A percentile compares a stretch with the other conserved stretches of the same genome.
These are phyloP conservation scores for Amitus sp. DNA, from an alignment of 2,888 invertebrate species.

Conservation along the genomic window DNA sequence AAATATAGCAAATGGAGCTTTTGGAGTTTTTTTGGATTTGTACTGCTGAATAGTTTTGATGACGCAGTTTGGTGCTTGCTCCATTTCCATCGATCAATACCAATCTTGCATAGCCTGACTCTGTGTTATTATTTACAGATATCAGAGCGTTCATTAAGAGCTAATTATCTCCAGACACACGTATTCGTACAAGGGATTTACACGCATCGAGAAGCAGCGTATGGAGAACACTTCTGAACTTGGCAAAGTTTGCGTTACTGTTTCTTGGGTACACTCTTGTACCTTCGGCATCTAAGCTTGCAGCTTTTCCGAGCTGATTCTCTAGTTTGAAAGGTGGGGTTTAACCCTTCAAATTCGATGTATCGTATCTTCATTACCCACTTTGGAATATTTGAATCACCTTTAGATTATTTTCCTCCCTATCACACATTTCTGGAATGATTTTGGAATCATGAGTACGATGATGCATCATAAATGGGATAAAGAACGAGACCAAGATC, in stretches of 20 bases:
- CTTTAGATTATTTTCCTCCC: too few species aligned
- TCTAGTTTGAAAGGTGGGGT: slow-evolving; percentile 11
- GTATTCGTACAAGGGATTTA: slow-evolving; percentile 51
- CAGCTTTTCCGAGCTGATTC: background rate
- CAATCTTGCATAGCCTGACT: background rate
- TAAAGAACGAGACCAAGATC: slow-evolving; percentile 1
- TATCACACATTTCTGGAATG: too few species aligned
- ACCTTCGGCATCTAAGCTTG: slow-evolving; percentile 39
- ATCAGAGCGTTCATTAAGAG: slow-evolving; percentile 50
- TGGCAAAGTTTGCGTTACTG: slow-evolving; percentile 45
- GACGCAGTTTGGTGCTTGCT: too few species aligned
- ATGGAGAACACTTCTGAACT: slow-evolving; percentile 33
- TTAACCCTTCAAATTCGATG: slow-evolving; percentile 25
- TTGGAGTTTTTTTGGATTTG: too few species aligned
- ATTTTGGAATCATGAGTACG: too few species aligned
- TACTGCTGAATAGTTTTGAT: too few species aligned
- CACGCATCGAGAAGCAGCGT: slow-evolving; percentile 44
- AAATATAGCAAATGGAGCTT: too few species aligned
- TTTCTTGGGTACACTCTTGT: slow-evolving; percentile 46
- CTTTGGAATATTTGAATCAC: background rate
- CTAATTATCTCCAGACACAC: slow-evolving; percentile 56
- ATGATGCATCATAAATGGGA: too few species aligned
- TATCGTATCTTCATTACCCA: slow-evolving; percentile 17
- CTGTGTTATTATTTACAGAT: background rate
- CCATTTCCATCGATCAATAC: background rate